These are phyloP conservation scores for Callinectes sapidus DNA, from an alignment of 2,888 invertebrate species.

Conservation along the genomic window DNA sequence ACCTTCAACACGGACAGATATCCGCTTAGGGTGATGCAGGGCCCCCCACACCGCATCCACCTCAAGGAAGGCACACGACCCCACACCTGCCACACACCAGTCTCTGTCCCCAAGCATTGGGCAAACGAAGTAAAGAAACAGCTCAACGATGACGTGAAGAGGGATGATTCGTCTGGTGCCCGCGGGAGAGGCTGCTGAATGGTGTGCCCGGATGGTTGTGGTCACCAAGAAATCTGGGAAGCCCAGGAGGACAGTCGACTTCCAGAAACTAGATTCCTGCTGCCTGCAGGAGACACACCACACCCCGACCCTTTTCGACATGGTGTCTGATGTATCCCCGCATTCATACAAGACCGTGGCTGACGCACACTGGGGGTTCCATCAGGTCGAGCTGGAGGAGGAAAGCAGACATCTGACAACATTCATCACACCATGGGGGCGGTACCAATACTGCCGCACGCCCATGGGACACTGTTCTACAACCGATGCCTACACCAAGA, in stretches of 20 bases:
- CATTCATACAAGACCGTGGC: conserved; percentile 39
- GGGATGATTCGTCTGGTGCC: neutral
- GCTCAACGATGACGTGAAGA: conserved; percentile 10
- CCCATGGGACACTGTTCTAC: conserved; percentile 42
- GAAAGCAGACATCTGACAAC: neutral
- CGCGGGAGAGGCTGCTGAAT: conserved; percentile 8
- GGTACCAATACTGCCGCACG: conserved; percentile 39
- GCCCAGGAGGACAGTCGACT: neutral
- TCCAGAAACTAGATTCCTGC: conserved; percentile 6
- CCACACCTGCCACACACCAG: conserved; percentile 42
- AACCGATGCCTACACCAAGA: conserved; percentile 39
- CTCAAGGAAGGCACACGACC: neutral
- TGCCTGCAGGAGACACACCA: neutral
- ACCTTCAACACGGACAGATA: neutral
- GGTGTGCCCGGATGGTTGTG: neutral
- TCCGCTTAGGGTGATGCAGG: conserved; percentile 23
- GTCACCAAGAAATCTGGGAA: neutral
- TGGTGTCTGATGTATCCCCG: conserved; percentile 2
- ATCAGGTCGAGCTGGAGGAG: conserved; percentile 13
- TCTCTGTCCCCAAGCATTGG: neutral
- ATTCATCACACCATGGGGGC: conserved; percentile 53
- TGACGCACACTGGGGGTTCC: conserved; percentile 44
- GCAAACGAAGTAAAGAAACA: neutral
- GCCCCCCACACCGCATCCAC: conserved; percentile 17
- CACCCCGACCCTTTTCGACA: too few relatives aligned